Evolutionary conservation across 2,113 vertebrate species (phyloP), one percentile per base, ranked within the genome.

Genomic region (Perognathus longimembris): DNA sequence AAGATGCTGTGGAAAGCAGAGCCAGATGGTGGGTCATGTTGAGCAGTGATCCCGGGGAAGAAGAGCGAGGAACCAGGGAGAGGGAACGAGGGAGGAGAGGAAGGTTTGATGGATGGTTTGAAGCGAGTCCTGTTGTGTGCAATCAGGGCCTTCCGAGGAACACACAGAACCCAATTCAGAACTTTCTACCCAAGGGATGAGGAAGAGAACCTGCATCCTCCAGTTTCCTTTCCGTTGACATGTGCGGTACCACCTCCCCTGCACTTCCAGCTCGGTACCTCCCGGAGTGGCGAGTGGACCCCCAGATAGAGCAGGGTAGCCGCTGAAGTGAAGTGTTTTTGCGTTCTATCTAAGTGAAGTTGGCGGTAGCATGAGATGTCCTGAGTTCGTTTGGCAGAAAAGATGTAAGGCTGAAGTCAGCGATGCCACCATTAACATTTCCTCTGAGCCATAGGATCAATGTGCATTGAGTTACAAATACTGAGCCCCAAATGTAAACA

Each of bases 211-310:
- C 17, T 85, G 36, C 77, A 36, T 15, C 7, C 26, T 40, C 40
- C 45, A 76, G 57, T 59, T 28, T 61, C 69, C 8, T 61, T 28
- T 42, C 15, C 36, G 28, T 75, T 91, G 81, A 77, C 75, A 91
- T 76, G 74, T 1, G 36, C 12, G 10, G 50, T n/a, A 64, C 69
- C 30, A 36, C n/a, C 71, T 83, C 38, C 59, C 61, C 80, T 83
- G 70, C 28, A 89, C 75, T 90, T 88, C 83, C 61, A 95, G 79
- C 85, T 94, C 28, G 83, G 54, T 70, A 75, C 90, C 85, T 85
- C 54, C 78, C 70, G 67, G 67, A 54, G 26, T 24, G 66, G 34
- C 92, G 79, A 93, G n/a, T 83, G 10, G 74, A 77, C 21, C 59
- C 38, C n/a, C 82, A 22, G 77, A 40, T 24, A 88, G 36, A 91